Conservation (phyloP, 2,888 invertebrate genomes). For the Orchesella flavescens region DNA sequence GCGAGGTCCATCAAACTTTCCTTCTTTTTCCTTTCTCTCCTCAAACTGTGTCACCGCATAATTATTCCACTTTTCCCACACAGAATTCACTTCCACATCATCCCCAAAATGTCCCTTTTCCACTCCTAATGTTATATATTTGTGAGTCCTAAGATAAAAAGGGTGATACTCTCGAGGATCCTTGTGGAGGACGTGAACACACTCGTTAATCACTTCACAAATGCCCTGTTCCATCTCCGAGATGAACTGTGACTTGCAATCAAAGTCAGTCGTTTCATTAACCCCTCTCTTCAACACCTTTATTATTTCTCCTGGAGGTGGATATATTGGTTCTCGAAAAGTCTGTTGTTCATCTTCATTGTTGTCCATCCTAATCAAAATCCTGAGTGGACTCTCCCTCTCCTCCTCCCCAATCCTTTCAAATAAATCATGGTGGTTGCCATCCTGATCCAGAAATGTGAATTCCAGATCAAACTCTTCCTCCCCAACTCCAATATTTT, state of each 20-base stretch:
- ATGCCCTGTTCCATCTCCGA: conserved; percentile 7
- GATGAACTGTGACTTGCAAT: background rate
- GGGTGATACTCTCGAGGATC: conserved; percentile 50
- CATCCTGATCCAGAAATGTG: too few relatives aligned
- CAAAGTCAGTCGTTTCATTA: too few relatives aligned
- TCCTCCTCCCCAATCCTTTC: too few relatives aligned
- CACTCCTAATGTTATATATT: conserved; percentile 10
- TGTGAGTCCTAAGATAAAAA: conserved; percentile 35
- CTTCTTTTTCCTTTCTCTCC: background rate
- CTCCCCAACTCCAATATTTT: too few relatives aligned
- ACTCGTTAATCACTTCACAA: background rate
- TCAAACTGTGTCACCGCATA: background rate
- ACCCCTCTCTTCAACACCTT: too few relatives aligned
- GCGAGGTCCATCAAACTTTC: background rate
- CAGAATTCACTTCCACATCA: background rate
- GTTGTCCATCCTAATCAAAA: too few relatives aligned
- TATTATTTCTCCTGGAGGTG: too few relatives aligned
- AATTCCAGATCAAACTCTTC: too few relatives aligned
- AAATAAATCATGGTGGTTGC: too few relatives aligned
- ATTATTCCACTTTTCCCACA: conserved; percentile 13
- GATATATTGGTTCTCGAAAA: too few relatives aligned
- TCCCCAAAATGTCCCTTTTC: background rate
- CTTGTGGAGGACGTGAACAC: background rate
- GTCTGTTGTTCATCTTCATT: too few relatives aligned
- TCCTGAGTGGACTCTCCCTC: too few relatives aligned